phyloP scores from a whole-genome alignment of 2,113 vertebrate species.

The Hymenochirus boettgeri region DNA sequence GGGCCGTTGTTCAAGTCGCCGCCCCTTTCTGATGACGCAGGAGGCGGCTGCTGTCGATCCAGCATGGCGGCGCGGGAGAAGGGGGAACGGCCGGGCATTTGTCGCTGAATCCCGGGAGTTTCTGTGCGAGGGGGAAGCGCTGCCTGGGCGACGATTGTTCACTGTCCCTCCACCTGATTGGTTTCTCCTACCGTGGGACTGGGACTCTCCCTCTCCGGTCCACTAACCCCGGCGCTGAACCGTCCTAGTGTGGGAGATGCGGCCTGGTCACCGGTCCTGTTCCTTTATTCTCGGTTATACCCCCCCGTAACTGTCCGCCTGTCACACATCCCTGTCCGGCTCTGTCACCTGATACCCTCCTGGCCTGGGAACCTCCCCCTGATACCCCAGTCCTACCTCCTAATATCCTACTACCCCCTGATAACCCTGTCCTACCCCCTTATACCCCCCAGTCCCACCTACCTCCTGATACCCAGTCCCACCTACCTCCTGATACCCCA shows the following conservation, averaged over 20 bases:
- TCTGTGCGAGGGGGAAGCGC: neutral
- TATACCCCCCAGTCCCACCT: too few species aligned
- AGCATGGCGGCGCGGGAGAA: conserved; percentile 40
- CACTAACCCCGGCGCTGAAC: too few species aligned
- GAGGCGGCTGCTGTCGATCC: conserved; percentile 22
- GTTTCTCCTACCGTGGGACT: too few species aligned
- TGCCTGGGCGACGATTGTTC: too few species aligned
- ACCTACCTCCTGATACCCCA: too few species aligned
- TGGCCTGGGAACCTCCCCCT: neutral
- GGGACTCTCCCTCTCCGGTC: too few species aligned
- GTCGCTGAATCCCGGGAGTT: neutral
- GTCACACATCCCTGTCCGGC: neutral
- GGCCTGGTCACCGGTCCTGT: neutral
- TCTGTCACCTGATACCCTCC: conserved; percentile 12
- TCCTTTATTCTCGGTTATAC: neutral
- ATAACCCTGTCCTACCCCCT: too few species aligned
- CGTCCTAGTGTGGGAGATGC: too few species aligned
- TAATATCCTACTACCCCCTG: too few species aligned
- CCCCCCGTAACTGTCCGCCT: neutral
- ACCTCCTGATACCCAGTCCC: too few species aligned
- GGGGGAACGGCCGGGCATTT: conserved; percentile 20
- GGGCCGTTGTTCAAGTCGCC: neutral
- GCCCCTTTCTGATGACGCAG: conserved; percentile 3
- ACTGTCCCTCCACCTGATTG: too few species aligned
- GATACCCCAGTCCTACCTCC: neutral